Evolutionary conservation across 37 sponge, comb jelly and placozoan genomes (phyloP), one percentile per base, ranked within the genome.

Genomic region (Ianthella basta): DNA sequence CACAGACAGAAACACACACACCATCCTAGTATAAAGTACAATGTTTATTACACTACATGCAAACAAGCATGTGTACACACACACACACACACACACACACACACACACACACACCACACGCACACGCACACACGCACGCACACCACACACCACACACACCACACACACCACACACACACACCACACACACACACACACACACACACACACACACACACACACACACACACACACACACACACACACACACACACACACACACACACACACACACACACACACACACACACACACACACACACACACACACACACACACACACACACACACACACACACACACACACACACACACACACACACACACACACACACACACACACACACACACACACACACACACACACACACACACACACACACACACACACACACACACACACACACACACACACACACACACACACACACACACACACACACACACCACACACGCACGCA

Each of bases 191-290:
- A 30, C 70, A 69, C 70, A 69, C 70, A 69, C 70, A 69, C 4
- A 30, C 35, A 69, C 70, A 69, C 70, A 69, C 35, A 69, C 70
- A 69, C 70, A 69, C 70, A 69, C 35, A 30, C 70, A 69, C 70
- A 69, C 35, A 30, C 70, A 69, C 70, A 69, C 70, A 30, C 70
- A 69, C 70, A 69, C 70, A 69, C 70, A 69, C 70, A 69, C 70
- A 69, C 70, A 30, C 70, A 69, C 70, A 69, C 70, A 69, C 34
- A 6, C 70, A 69, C 70, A 69, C 70, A 30, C 70, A 69, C 70
- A 69, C 70, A 69, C 70, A 69, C 70, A 69, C 35, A 69, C 70
- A 69, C 70, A 69, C 35, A 69, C 70, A 69, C 70, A 69, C 70
- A 69, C 70, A 69, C 70, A 69, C 70, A 30, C 35, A 69, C 32